Evolutionary conservation across 2,113 vertebrate species (phyloP).

Genomic region (Myxocyprinus asiaticus): DNA sequence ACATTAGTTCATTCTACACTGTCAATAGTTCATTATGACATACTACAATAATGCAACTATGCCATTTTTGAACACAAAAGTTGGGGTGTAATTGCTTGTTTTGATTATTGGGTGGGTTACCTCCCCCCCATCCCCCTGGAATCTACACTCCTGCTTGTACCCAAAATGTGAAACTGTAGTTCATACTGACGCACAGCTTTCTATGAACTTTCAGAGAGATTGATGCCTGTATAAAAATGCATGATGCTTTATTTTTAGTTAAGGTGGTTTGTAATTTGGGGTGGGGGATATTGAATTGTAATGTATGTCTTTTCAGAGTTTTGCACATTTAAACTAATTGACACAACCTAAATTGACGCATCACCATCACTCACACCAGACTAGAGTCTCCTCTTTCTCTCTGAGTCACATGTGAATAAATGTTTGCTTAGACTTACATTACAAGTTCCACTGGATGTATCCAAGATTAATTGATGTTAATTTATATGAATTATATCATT

Average conservation of each 20-base stretch:
- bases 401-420: background rate
- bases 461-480: background rate
- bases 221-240: background rate
- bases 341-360: background rate
- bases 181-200: background rate
- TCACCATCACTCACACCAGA: background rate
- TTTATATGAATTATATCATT: background rate
- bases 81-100: too few relatives aligned
- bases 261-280: too few relatives aligned
- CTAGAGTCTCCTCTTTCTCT: background rate
- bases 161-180: background rate
- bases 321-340: too few relatives aligned
- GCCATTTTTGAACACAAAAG: background rate
- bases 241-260: background rate
- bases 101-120: too few relatives aligned
- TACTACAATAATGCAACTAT: background rate
- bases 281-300: background rate
- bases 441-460: background rate
- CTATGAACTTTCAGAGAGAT: background rate
- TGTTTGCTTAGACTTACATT: constrained; percentile 1
- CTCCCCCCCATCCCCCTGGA: too few relatives aligned
- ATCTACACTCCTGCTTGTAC: too few relatives aligned
- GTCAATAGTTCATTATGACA: background rate
- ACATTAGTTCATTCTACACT: background rate
- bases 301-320: too few relatives aligned